Conservation (phyloP, 2,113 vertebrate species). For the Verasper variegatus region DNA sequence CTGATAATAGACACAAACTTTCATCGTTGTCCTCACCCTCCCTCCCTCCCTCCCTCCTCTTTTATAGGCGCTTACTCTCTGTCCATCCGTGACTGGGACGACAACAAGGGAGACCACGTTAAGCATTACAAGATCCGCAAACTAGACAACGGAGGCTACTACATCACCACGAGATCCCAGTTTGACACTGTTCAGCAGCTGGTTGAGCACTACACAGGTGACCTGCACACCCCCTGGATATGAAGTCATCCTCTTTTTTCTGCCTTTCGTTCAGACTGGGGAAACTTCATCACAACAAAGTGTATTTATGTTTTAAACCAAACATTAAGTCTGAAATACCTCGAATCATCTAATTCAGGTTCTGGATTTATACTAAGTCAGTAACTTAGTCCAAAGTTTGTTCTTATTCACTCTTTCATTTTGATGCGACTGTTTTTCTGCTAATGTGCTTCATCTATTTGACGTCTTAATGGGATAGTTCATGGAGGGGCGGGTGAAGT, state of each 20-base stretch:
- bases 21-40: not conserved
- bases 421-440: not conserved
- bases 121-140: slow-evolving; percentile 99
- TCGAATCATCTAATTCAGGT: too few relatives aligned
- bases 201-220: slow-evolving; percentile 94
- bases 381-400: too few relatives aligned
- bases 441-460: not conserved
- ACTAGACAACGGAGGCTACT: slow-evolving; percentile 94
- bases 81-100: slow-evolving; percentile 96
- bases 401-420: not conserved
- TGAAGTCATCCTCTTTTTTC: too few relatives aligned
- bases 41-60: not conserved
- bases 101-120: slow-evolving; percentile 91
- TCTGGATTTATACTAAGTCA: too few relatives aligned
- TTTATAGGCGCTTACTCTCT: slow-evolving; percentile 92
- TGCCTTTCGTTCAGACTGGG: too few relatives aligned
- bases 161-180: slow-evolving; percentile 96
- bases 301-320: too few relatives aligned
- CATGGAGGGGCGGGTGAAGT: too few relatives aligned
- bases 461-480: not conserved
- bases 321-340: too few relatives aligned
- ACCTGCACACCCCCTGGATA: slow-evolving; percentile 7
- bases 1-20: not conserved
- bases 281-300: too few relatives aligned
- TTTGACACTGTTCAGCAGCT: slow-evolving; percentile 90